These are phyloP conservation scores for Phrynosoma blainvillii DNA, from an alignment of 2,113 vertebrate genomes.

Conservation along the genomic window DNA sequence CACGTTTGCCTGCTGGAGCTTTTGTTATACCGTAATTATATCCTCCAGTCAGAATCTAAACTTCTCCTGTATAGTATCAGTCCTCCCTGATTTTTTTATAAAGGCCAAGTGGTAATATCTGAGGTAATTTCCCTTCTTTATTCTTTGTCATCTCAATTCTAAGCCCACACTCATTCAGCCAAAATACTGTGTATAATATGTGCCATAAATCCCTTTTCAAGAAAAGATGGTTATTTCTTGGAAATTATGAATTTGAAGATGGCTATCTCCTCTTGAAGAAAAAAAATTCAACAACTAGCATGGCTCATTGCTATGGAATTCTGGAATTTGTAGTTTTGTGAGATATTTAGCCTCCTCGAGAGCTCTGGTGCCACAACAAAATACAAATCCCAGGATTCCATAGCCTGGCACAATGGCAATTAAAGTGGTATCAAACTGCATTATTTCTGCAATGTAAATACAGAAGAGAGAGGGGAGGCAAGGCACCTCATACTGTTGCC, in stretches of 20 bases:
- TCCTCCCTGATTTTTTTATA: neutral
- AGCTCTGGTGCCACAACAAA: too few species aligned
- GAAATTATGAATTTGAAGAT: neutral
- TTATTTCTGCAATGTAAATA: too few species aligned
- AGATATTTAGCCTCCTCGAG: too few species aligned
- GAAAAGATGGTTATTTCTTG: neutral
- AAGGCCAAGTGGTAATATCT: neutral
- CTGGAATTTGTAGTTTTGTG: too few species aligned
- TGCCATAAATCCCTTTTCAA: neutral
- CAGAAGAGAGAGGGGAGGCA: too few species aligned
- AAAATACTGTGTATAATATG: fast-evolving
- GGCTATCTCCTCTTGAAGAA: too few species aligned
- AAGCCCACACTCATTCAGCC: neutral
- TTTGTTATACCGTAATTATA: fast-evolving
- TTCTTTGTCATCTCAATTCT: conserved; percentile 30
- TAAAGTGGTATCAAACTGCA: too few species aligned
- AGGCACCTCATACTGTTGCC: too few species aligned
- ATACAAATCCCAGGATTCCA: too few species aligned
- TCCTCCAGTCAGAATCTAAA: conserved; percentile 34
- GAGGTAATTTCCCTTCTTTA: conserved; percentile 39
- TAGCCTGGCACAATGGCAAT: too few species aligned
- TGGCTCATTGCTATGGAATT: too few species aligned
- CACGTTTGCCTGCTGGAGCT: neutral
- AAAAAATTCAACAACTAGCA: too few species aligned
- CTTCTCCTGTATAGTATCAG: conserved; percentile 34